Conservation (phyloP, 2,113 vertebrate species). For the Bothrops jararaca region DNA sequence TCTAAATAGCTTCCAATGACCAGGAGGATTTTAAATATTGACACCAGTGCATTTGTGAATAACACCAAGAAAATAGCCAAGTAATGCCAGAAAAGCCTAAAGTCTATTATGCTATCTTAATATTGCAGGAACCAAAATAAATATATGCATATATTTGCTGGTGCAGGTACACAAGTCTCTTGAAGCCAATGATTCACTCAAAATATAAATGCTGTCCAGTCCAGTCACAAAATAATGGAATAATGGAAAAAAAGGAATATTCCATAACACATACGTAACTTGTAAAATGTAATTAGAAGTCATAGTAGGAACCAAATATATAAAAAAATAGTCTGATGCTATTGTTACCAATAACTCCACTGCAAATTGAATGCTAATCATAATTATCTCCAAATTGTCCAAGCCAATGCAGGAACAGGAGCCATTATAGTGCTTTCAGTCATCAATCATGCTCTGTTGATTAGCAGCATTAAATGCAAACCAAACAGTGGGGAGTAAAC, state of each 20-base stretch:
- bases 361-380: not conserved
- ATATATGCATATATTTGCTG: not conserved
- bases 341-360: not conserved
- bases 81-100: not conserved
- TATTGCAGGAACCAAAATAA: not conserved
- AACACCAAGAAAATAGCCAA: not conserved
- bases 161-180: not conserved
- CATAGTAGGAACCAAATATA: not conserved
- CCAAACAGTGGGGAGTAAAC: not conserved
- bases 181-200: not conserved
- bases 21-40: not conserved
- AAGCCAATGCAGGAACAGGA: not conserved
- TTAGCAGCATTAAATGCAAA: not conserved
- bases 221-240: not conserved
- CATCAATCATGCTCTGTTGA: not conserved
- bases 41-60: not conserved
- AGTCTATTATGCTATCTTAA: not conserved
- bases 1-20: not conserved
- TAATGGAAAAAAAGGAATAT: not conserved
- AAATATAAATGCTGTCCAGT: not conserved
- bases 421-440: not conserved
- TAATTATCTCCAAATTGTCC: not conserved
- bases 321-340: not conserved
- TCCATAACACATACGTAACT: not conserved
- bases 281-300: not conserved